Base-by-base conservation (phyloP, 2,797 vertebrate genomes). In the Remorina albescens region DNA sequence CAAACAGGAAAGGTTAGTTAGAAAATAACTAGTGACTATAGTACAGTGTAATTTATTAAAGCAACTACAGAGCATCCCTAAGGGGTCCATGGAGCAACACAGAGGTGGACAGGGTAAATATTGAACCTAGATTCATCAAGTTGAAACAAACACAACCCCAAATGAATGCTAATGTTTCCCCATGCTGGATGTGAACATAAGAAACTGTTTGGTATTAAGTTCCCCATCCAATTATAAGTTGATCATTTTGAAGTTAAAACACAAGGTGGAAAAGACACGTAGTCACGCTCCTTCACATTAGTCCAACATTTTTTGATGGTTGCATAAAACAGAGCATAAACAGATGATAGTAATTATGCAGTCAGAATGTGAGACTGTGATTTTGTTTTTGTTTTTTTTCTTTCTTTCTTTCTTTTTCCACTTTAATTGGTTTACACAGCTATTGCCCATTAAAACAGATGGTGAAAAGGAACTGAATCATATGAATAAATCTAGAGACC, bases 401-500 rank as follows among this genome's bases (percentile, higher is more conserved):
- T 32, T 30, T 30, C 18, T 19, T n/a, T n/a, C n/a, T 41, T 47
- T 34, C 56, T 25, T 8, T 18, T 30, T 26, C 18, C 26, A 3
- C 6, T 18, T 19, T 46, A 15, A 61, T 47, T 61, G 13, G 23
- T 66, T 32, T 65, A 63, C n/a, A n/a, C 21, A 68, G 53, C 50
- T 51, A 32, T 26, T 36, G 28, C 63, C 13, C 47, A 8, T 47
- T 21, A 65, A 16, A 71, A 34, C 6, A 36, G 8, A 57, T 44
- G 28, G 23, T 62, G 25, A 42, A 18, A 57, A 53, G 7, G 18
- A 49, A 32, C 13, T 32, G 36, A 66, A 50, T 41, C 2, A 16
- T n/a, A 7, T 6, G 47, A 42, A 51, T 56, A 25, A 44, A 42
- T 54, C 7, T 30, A 34, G 28, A 23, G 7, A 59, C 15, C 19